Conservation (phyloP, 2,113 vertebrate genomes). For the Oncorhynchus nerka region DNA sequence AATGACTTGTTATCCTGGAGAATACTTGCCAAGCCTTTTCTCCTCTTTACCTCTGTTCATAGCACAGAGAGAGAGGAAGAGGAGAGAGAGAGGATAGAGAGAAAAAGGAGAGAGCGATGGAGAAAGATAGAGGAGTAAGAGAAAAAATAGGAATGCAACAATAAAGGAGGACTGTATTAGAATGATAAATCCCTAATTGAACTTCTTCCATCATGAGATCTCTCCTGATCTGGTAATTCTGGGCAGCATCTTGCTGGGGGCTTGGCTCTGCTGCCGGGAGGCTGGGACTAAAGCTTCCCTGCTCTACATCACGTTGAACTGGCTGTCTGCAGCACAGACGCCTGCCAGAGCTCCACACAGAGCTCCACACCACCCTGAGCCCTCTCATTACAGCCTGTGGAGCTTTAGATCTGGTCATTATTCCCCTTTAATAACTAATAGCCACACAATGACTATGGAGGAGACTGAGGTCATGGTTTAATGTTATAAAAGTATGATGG, state of each 20-base stretch:
- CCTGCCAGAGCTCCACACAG: slow-evolving; percentile 61
- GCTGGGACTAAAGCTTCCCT: slow-evolving; percentile 32
- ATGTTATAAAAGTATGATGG: slow-evolving; percentile 23
- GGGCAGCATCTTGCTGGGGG: slow-evolving; percentile 57
- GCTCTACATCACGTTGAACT: not conserved
- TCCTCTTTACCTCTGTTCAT: slow-evolving; percentile 49
- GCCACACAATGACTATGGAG: slow-evolving; percentile 46
- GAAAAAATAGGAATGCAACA: not conserved
- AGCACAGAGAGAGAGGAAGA: not conserved
- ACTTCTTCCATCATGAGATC: slow-evolving; percentile 57
- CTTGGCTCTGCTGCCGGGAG: slow-evolving; percentile 54
- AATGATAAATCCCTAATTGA: slow-evolving; percentile 53
- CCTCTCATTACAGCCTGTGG: slow-evolving; percentile 63
- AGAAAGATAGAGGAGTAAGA: not conserved
- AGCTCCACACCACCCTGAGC: not conserved
- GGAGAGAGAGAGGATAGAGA: not conserved
- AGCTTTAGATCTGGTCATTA: slow-evolving; percentile 51
- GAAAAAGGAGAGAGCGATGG: not conserved
- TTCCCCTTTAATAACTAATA: slow-evolving; percentile 24
- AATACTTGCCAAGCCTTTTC: slow-evolving; percentile 45
- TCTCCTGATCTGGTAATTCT: slow-evolving; percentile 63
- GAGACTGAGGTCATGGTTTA: not conserved
- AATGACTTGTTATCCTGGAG: slow-evolving; percentile 60
- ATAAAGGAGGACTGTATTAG: slow-evolving; percentile 21
- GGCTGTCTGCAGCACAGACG: slow-evolving; percentile 2